Base-by-base conservation (phyloP, 2,888 invertebrate species). In the Pyrochroa serraticornis region DNA sequence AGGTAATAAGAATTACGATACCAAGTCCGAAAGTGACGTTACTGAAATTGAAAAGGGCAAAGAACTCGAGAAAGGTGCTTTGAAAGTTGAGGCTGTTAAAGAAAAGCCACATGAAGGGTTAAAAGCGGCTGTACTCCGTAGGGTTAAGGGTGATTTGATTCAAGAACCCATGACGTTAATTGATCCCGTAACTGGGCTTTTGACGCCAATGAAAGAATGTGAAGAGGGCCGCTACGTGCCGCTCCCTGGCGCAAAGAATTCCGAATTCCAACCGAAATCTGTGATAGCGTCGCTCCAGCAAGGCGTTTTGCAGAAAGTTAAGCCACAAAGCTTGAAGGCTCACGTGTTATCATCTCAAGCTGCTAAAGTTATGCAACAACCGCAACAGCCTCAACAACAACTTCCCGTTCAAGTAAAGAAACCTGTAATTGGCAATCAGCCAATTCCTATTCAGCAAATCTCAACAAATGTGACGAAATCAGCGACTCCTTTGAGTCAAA, bases 171-270 rank as follows among this genome's bases (percentile, higher is more conserved):
- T 84, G 70, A 86, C 86, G 2, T 74, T 90, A 10, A 88, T 90
- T 38, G 91, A 91, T 77, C 89, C 90, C 0, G 89, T 89, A 0
- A 90, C 90, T 0, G 90, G 90, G 1, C 80, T 88, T 66, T 78
- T 91, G 32, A 87, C 86, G 53, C 87, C 87, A 0, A 85, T 88
- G 84, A 81, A 86, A 69, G 88, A 88, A 67, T 86, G 86, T 43
- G 89, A 89, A 71, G 90, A 89, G 71, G 87, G 87, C 7, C 84
- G 85, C 66, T 87, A 87, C 72, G 84, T 87, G 54, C 86, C 87
- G 1, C 81, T 87, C 14, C 80, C 82, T 6, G 71, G 68, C 60
- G 72, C 33, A 62, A 68, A 32, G 62, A 67, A 2, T 44, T 67
- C 31, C 66, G 71, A 60, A 60, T 69, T 1, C 58, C 73, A 63